A percentile compares a stretch with the other conserved stretches of the same genome.
phyloP scores from a whole-genome alignment of 2,888 invertebrate species.

The Nowickia ferox region DNA sequence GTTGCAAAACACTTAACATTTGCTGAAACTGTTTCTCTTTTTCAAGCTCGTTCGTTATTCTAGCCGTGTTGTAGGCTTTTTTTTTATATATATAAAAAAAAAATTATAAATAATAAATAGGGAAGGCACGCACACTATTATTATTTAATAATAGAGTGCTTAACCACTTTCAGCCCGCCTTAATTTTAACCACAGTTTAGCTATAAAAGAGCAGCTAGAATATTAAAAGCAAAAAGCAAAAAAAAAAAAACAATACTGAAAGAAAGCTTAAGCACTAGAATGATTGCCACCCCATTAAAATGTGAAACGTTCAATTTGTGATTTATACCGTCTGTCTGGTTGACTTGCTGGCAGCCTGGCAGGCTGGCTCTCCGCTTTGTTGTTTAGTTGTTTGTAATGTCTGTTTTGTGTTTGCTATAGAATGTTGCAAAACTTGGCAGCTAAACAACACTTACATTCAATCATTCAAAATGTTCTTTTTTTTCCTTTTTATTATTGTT shows the following conservation, averaged over 20 bases:
- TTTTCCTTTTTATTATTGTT: conserved; percentile 36
- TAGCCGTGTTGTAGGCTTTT: background rate
- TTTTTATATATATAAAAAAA: conserved; percentile 4
- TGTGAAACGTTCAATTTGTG: conserved; percentile 73
- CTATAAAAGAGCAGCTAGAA: conserved; percentile 39
- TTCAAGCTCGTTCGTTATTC: conserved; percentile 1
- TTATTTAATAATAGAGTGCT: conserved; percentile 82
- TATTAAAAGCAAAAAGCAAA: background rate
- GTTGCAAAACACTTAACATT: conserved; percentile 24
- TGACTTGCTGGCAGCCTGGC: conserved; percentile 43
- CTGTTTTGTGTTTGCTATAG: conserved; percentile 74
- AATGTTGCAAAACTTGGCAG: conserved; percentile 70
- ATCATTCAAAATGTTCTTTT: conserved; percentile 61
- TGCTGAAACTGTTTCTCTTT: background rate
- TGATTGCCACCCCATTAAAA: conserved; percentile 83
- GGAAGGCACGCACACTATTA: conserved; percentile 79
- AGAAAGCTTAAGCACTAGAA: conserved; percentile 55
- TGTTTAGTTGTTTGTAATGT: conserved; percentile 47
- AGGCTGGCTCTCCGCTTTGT: conserved; percentile 37
- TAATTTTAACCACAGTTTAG: conserved; percentile 56
- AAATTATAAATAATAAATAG: conserved; percentile 32
- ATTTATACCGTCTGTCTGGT: conserved; percentile 70
- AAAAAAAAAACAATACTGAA: conserved; percentile 4
- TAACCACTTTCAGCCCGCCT: conserved; percentile 77
- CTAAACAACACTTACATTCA: conserved; percentile 68